Evolutionary conservation across 1,140 invertebrate genomes (phyloP), one percentile per base, ranked within the genome.

Genomic region (Drosophila erecta): DNA sequence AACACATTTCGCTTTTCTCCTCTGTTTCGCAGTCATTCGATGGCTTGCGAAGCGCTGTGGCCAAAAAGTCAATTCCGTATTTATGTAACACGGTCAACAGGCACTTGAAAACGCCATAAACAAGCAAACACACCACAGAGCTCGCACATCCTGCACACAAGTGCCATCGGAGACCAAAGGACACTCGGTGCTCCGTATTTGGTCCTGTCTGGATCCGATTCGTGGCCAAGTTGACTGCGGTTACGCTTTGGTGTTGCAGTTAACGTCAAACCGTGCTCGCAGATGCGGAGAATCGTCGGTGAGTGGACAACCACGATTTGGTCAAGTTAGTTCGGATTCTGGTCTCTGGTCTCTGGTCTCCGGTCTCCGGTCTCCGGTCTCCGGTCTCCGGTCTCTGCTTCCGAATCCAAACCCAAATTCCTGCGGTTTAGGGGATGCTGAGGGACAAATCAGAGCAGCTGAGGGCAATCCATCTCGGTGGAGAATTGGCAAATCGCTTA

Each of bases 11-110:
- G 22, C 17, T 43, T 2, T 33, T 53, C 37, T 51, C 49, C 22
- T 27, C 51, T 55, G 55, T 15, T 46, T 40, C 47, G 46, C 30
- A 57, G 58, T 15, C 54, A 87, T 87, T 87, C 79, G 84, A 83
- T 87, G 76, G 65, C 79, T 76, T 67, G 62, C 46, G 46, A 51
- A 59, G 49, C 55, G 51, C 55, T 70, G 50, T 71, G 70, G 56
- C 79, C 76, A 83, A 51, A 83, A 87, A 86, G 83, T 79, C 83
- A 86, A 86, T 86, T 87, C 81, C 51, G 83, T 83, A 87, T 86
- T 86, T 86, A 86, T 86, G 84, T 78, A 81, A 60, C 83, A 81
- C 75, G 83, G 83, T 79, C 83, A 83, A 72, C 79, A 64, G 79
- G 65, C 83, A 83, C 66, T 86, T 83, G 79, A 51, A 83, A 72